Base-by-base conservation (phyloP, 2,888 invertebrate genomes). In the Polietes domitor region DNA sequence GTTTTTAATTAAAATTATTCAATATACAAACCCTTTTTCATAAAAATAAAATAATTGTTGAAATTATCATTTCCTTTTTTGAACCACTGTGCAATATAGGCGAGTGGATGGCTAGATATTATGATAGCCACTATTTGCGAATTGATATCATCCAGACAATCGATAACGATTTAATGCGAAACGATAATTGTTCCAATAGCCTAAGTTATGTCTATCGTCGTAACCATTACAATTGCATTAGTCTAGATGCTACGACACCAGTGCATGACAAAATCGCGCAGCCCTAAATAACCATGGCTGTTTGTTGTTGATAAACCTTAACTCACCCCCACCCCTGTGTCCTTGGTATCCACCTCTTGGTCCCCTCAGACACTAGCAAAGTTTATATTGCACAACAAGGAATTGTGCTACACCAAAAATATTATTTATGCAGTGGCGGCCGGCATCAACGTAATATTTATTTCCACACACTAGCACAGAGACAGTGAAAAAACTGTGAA, bases 381-480 rank as follows among this genome's bases (percentile, higher is more conserved):
- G 12, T 24, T 41, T 43, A 15, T 43, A 15, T 19, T 15, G 43
- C 43, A 41, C 68, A 7, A 43, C 9, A 19, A 43, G 43, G 43
- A 68, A 43, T 41, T 68, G 24, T 43, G 43, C 15, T 68, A 68
- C 37, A 41, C 19, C 17, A 43, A 68, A 65, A 37, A 10, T 5
- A 41, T 21, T 68, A 68, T 43, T 68, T 68, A 43, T 24, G 43
- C 24, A 68, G 41, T 24, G 24, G 4, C n/a, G 43, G 43, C 21
- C n/a, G 43, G 43, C 21, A 24, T 68, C 41, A 43, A 43, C 19
- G 68, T 43, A 37, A 68, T 24, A 24, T 58, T 24, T 26, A 58
- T 58, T 58, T 58, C 58, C 24, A 65, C 65, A 58, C 9, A 47
- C 47, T 32, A n/a, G 47, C 4, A n/a, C n/a, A 77, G 15, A 72